Base-by-base conservation (phyloP, 2,113 vertebrate genomes). In the Eptesicus fuscus region DNA sequence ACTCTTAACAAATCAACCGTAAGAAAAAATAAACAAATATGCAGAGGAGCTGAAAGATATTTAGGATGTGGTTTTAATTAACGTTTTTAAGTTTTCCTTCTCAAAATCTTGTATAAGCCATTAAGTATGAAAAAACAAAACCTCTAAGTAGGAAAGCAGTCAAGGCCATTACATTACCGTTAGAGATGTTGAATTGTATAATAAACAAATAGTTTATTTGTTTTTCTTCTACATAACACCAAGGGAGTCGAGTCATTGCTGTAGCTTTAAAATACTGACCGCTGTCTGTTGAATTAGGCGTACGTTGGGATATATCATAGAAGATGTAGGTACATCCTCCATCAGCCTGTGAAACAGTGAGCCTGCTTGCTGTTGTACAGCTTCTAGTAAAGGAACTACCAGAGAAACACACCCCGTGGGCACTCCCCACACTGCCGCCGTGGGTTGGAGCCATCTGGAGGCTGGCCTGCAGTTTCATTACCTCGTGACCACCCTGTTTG, bases 61-160 rank as follows among this genome's bases (percentile, higher is more conserved):
- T 95, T 95, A 91, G 84, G 42, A 76, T 77, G 74, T 94, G 93
- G 93, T 95, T 97, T 94, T 92, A 90, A 97, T 96, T 93, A 95
- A 95, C 82, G 91, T 35, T 89, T 92, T 77, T 88, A 93, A 70
- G 85, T 88, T 93, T 97, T 74, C 78, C 67, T 94, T 95, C 88
- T 94, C 76, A 83, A 93, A 93, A 96, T 88, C 90, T 85, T 73
- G 10, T 93, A 90, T 82, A 86, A 93, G 18, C 47, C 77, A 67
- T 94, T 96, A 93, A 94, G 65, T 96, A 79, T 79, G 63, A 76
- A 92, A 73, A 73, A 79, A 87, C 69, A 8, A 73, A 80, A 59
- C 70, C 73, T 70, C 28, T 63, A 35, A 73, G 47, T 80, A 67
- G 84, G 70, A 90, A 90, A 89, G 44, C 49, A 86, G 35, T n/a